Base-by-base conservation (phyloP, 1,140 invertebrate genomes). In the Myzus persicae region DNA sequence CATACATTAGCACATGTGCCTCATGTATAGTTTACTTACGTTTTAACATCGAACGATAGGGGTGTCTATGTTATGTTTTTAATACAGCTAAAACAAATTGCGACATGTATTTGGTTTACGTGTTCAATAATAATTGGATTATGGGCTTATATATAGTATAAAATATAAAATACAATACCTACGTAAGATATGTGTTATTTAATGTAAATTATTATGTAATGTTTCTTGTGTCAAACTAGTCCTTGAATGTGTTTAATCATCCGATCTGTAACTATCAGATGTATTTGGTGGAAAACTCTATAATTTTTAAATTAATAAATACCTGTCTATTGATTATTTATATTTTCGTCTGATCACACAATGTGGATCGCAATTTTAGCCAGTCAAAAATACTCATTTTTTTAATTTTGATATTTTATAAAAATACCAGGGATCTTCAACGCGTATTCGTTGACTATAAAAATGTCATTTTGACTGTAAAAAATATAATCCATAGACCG, bases 261-360 rank as follows among this genome's bases (percentile, higher is more conserved):
- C 6, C 2, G 20, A 0, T 20, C 14, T n/a, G n/a, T 1, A n/a
- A 6, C 24, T 22, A n/a, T 59, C 0, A 59, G 1, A 9, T 26
- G 31, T n/a, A 76, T 76, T 76, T n/a, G 5, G 18, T 5, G n/a
- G 59, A 67, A 67, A n/a, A 67, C 11, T n/a, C 5, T 5, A 9
- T 59, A 59, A 3, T 59, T 59, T 59, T 59, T 11, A 31, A 31
- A 31, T 31, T 31, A 59, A 31, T 59, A 59, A 0, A 8, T 11
- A 76, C 14, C 48, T 24, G 14, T 6, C 0, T 18, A 76, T 18
- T 76, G 6, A 18, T n/a, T n/a, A 18, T 76, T 76, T 76, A 76
- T 76, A 18, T 18, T 76, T 76, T 9, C 4, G 18, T 5, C 14
- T 76, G n/a, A 76, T 6, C 31, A n/a, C 7, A 31, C 22, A 76